Evolutionary conservation across 2,113 vertebrate genomes (phyloP), one percentile per base, ranked within the genome.

Genomic region (Corynorhinus townsendii): DNA sequence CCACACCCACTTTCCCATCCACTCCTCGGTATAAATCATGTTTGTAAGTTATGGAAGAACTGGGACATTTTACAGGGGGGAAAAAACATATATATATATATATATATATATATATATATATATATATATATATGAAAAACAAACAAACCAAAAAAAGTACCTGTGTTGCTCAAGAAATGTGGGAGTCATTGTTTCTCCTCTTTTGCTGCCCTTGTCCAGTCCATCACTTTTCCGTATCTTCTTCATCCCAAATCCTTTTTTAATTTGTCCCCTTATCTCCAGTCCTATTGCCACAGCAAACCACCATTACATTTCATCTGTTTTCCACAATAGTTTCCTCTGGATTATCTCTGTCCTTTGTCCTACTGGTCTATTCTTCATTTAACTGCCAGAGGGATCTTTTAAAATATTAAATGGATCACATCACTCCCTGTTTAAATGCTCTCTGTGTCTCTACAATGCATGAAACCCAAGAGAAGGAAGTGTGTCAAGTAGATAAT

Each of bases 341-440:
- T 38, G 33, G 11, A 38, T 79, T 84, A 20, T 24, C 77, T 62
- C 86, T 5, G 16, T n/a, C 24, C 64, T 20, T 16, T 81, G 43
- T 43, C 47, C 64, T 82, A 22, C 15, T 24, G 26, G 43, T 20
- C 81, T 40, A 0, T 59, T 87, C 33, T 79, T 79, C 43, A 19
- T 33, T 11, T 56, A 81, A 62, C 75, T 86, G 38, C 68, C 81
- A 47, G 35, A 17, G 33, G 56, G 62, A 81, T 17, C 66, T 68
- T 86, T 86, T 90, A 76, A 81, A 96, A 86, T 84, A 94, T 26
- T 92, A 92, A 87, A 26, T 11, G 26, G 62, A 45, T 89, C 45
- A 1, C 33, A 28, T 90, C 17, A 47, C 28, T 69, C 64, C 35
- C 24, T 73, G 2, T 59, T 94, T 85, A 84, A 56, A 92, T n/a